Conservation (phyloP, 2,888 invertebrate genomes). For the Catocala sponsa region DNA sequence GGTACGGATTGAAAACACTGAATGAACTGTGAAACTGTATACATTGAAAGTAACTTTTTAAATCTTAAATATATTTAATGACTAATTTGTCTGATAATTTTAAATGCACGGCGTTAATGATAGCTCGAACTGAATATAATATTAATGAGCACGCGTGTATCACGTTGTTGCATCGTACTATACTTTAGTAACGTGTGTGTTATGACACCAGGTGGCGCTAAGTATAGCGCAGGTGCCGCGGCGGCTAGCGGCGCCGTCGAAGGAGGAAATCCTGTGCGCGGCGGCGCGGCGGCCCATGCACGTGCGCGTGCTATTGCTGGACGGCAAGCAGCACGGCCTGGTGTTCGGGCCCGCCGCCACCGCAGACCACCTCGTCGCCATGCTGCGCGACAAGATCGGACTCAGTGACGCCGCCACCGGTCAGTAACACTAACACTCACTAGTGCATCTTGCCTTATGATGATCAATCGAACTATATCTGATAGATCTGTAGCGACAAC, state of each 20-base stretch:
- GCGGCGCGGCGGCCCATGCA: slow-evolving; percentile 96
- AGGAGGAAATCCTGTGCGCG: slow-evolving; percentile 97
- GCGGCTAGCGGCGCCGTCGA: slow-evolving; percentile 96
- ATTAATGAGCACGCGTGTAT: neutral
- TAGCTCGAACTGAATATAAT: no score
- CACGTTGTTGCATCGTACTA: no score
- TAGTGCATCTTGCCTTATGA: no score
- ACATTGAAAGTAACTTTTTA: no score
- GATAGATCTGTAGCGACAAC: no score
- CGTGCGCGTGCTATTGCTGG: slow-evolving; percentile 96
- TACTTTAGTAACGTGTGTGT: no score
- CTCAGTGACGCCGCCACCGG: slow-evolving; percentile 92
- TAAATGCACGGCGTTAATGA: no score
- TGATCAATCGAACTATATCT: no score
- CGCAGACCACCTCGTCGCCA: slow-evolving; percentile 95
- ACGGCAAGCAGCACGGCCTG: slow-evolving; percentile 97
- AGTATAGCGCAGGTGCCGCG: slow-evolving; percentile 89
- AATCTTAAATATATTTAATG: no score
- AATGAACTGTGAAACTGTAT: no score
- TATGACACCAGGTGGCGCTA: slow-evolving; percentile 72
- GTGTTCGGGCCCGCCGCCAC: slow-evolving; percentile 98
- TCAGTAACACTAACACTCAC: slow-evolving; percentile 51
- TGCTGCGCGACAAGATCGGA: slow-evolving; percentile 96
- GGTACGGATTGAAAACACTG: no score
- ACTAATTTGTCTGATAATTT: no score